Evolutionary conservation across 2,888 invertebrate genomes (phyloP).

Genomic region (Ligdia adustata): DNA sequence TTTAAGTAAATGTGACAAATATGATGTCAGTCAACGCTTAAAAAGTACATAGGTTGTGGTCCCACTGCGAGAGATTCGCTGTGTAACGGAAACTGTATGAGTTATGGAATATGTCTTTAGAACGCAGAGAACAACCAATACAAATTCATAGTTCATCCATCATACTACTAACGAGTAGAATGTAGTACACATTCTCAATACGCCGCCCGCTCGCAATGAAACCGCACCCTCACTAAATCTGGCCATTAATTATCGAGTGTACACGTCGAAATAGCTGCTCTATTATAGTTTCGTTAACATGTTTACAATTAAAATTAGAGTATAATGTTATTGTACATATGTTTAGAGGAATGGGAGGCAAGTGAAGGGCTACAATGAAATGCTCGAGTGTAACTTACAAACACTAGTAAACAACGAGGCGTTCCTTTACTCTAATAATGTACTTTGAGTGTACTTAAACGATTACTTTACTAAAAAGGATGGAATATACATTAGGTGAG

Average conservation of each 20-base stretch:
- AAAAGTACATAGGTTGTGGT: slow-evolving; percentile 49
- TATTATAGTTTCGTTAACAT: slow-evolving; percentile 38
- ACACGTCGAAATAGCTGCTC: slow-evolving; percentile 57
- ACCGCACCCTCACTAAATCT: slow-evolving; percentile 50
- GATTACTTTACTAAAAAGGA: slow-evolving; percentile 75
- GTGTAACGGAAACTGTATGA: slow-evolving; percentile 13
- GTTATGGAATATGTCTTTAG: not conserved
- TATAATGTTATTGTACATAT: slow-evolving; percentile 74
- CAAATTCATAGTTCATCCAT: slow-evolving; percentile 1
- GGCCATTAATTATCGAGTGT: slow-evolving; percentile 69
- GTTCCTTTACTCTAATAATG: slow-evolving; percentile 67
- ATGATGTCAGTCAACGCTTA: slow-evolving; percentile 76
- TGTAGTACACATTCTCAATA: slow-evolving; percentile 9
- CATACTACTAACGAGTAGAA: not conserved
- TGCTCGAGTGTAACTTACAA: slow-evolving; percentile 68
- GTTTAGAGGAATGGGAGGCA: slow-evolving; percentile 71
- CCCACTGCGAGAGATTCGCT: slow-evolving; percentile 42
- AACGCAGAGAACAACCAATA: not conserved
- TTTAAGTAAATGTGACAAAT: slow-evolving; percentile 60
- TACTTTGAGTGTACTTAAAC: slow-evolving; percentile 79
- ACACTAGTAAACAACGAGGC: slow-evolving; percentile 72
- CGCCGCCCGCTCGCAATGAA: slow-evolving; percentile 42
- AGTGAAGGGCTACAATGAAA: slow-evolving; percentile 65
- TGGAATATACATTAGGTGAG: slow-evolving; percentile 83
- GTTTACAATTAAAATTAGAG: slow-evolving; percentile 57